These are phyloP conservation scores for Spilogale gracilis DNA, from an alignment of 2,113 vertebrate species.

Conservation along the genomic window DNA sequence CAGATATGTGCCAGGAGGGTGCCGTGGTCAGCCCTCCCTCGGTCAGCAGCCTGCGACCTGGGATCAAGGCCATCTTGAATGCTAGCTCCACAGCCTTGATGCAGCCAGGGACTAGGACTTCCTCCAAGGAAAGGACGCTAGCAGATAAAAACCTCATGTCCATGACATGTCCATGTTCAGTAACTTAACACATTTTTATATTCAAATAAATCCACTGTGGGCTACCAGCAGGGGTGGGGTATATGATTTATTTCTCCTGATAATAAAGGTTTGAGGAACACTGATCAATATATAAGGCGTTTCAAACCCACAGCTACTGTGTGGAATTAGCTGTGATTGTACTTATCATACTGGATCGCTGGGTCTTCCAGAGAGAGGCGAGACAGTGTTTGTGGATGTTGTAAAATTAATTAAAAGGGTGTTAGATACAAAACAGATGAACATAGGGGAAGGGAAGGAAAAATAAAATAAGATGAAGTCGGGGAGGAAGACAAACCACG, in stretches of 20 bases:
- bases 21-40: background rate
- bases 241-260: background rate
- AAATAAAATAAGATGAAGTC: background rate
- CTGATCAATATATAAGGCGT: background rate
- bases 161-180: background rate
- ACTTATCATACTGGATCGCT: background rate
- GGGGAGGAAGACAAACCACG: background rate
- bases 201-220: background rate
- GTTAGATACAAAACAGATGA: background rate
- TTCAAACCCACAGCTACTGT: background rate
- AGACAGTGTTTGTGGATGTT: background rate
- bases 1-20: background rate
- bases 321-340: background rate
- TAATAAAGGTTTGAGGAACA: background rate
- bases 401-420: background rate
- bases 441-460: background rate
- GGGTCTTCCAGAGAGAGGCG: background rate
- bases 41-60: background rate
- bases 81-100: background rate
- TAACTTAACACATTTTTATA: constrained; percentile 1
- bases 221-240: background rate
- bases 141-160: background rate
- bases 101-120: background rate
- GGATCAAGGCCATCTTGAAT: background rate
- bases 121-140: background rate